Evolutionary conservation across 2,797 vertebrate genomes (phyloP).

Genomic region (Galagoides demidoff): DNA sequence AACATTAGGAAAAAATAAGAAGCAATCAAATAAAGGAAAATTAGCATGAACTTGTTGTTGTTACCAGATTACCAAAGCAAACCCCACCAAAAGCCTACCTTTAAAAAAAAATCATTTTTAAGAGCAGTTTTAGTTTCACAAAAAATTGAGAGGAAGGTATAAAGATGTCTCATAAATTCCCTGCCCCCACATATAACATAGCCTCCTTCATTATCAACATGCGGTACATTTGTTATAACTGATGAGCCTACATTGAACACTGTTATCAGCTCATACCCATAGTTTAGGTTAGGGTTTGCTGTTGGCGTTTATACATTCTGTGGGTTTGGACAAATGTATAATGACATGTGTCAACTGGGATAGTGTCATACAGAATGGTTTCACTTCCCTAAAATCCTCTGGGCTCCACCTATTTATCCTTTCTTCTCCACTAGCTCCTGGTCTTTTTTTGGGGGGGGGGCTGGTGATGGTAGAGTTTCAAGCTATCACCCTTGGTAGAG

Average conservation of each 20-base stretch:
- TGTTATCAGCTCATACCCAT: neutral
- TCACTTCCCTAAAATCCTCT: neutral
- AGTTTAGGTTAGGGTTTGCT: neutral
- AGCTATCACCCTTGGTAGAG: too few species aligned
- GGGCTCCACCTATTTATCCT: neutral
- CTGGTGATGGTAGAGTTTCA: too few species aligned
- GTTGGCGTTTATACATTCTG: neutral
- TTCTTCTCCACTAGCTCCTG: too few species aligned
- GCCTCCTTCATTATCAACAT: neutral
- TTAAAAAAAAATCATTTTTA: neutral
- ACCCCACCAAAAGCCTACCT: neutral
- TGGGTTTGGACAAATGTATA: neutral
- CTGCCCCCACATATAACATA: neutral
- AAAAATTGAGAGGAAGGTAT: neutral
- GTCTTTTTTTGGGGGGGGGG: too few species aligned
- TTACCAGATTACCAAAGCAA: neutral
- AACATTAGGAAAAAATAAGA: neutral
- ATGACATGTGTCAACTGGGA: neutral
- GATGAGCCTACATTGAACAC: neutral
- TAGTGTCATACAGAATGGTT: neutral
- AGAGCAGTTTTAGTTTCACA: neutral
- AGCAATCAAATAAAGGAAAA: conserved; percentile 14
- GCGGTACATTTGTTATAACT: neutral
- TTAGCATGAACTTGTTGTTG: neutral
- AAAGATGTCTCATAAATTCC: neutral